Percentiles rank a stretch among this genome's conserved stretches.
Evolutionary conservation across 1,140 invertebrate species (phyloP).

Genomic region (Apis florea): DNA sequence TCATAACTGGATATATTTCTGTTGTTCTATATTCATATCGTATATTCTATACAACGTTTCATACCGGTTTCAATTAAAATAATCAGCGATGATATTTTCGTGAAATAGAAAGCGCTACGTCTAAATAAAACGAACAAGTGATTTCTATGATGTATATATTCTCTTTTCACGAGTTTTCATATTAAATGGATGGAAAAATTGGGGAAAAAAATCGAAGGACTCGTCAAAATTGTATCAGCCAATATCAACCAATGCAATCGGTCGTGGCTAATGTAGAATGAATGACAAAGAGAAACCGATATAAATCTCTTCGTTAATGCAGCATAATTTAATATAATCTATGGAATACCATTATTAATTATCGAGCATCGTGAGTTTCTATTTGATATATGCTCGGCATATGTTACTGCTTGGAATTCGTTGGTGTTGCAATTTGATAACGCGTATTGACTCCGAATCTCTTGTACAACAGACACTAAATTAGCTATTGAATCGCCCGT

Average conservation of each 20-base stretch:
- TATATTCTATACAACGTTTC: no score
- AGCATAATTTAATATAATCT: neutral
- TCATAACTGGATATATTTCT: neutral
- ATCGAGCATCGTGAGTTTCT: no score
- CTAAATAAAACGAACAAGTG: no score
- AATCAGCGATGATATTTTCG: no score
- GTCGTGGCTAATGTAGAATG: neutral
- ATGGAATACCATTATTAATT: neutral
- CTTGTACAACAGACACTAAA: neutral
- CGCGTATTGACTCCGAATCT: neutral
- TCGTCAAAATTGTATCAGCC: no score
- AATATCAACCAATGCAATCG: neutral
- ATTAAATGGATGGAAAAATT: no score
- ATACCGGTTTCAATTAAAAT: constrained; percentile 54
- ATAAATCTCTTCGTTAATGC: neutral
- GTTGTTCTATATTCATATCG: constrained; percentile 18
- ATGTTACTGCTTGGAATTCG: neutral
- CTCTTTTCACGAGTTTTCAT: no score
- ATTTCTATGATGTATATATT: no score
- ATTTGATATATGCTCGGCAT: neutral
- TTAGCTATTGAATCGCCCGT: neutral
- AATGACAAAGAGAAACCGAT: neutral
- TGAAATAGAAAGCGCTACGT: no score
- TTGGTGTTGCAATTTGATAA: neutral
- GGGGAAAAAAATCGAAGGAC: no score